A percentile compares a stretch with the other conserved stretches of the same genome.
Evolutionary conservation across 2,888 invertebrate genomes (phyloP).

Genomic region (Agrochola lychnidis): DNA sequence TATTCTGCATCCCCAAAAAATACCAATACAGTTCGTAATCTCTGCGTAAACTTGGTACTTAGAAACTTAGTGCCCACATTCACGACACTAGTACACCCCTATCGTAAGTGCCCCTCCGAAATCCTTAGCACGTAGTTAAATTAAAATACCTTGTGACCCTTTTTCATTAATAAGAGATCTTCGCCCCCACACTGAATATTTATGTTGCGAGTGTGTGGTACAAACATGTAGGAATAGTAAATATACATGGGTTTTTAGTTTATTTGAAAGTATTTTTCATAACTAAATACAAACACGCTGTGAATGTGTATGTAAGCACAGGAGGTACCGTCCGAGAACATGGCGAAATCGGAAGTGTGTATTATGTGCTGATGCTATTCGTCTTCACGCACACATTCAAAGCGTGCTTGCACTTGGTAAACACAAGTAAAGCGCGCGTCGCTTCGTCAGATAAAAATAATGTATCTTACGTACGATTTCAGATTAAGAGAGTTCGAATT

Average conservation of each 20-base stretch:
- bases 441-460: too few relatives aligned
- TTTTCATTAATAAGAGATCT: conserved; percentile 91
- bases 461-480: too few relatives aligned
- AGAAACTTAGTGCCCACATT: conserved; percentile 50
- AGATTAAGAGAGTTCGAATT: too few relatives aligned
- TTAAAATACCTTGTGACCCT: conserved; percentile 91
- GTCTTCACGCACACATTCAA: too few relatives aligned
- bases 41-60: conserved; percentile 3
- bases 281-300: too few relatives aligned
- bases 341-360: too few relatives aligned
- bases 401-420: too few relatives aligned
- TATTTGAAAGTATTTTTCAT: neutral
- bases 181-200: conserved; percentile 89
- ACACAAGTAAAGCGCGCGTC: too few relatives aligned
- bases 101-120: conserved; percentile 78
- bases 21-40: conserved; percentile 14
- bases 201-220: conserved; percentile 77
- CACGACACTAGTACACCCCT: conserved; percentile 46
- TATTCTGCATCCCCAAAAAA: neutral
- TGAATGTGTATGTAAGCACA: too few relatives aligned
- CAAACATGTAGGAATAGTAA: conserved; percentile 61
- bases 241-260: neutral
- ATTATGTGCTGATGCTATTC: too few relatives aligned
- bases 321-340: too few relatives aligned
- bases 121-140: conserved; percentile 90